Percentiles rank a stretch among this genome's conserved stretches.
Conservation (phyloP, 2,113 vertebrate species). For the Verasper variegatus region DNA sequence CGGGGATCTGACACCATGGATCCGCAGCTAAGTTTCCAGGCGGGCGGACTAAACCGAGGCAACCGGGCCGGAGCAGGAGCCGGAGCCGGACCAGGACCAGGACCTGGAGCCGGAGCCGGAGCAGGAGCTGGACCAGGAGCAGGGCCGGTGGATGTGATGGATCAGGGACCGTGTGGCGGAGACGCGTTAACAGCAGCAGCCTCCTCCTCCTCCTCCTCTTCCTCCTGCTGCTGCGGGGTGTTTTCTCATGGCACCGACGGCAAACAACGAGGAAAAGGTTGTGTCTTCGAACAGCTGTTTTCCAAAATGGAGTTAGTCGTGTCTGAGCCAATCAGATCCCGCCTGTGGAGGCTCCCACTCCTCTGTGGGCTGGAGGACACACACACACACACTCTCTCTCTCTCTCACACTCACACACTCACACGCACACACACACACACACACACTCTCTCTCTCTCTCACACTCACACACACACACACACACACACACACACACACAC, state of each 20-base stretch:
- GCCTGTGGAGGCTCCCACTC: constrained; percentile 59
- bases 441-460: neutral
- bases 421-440: neutral
- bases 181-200: neutral
- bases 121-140: neutral
- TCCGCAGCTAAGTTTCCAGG: constrained; percentile 64
- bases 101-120: too few relatives aligned
- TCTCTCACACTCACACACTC: neutral
- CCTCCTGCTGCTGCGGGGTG: neutral
- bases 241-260: constrained; percentile 35
- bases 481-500: neutral
- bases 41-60: constrained; percentile 38
- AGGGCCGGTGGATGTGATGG: neutral
- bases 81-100: too few relatives aligned
- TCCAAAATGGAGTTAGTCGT: constrained; percentile 84
- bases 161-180: too few relatives aligned
- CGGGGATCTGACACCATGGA: constrained; percentile 60
- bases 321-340: constrained; percentile 75
- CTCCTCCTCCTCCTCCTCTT: too few relatives aligned
- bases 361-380: constrained; percentile 58
- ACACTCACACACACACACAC: neutral
- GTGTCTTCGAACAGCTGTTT: constrained; percentile 84
- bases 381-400: constrained; percentile 15
- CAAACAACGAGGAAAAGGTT: constrained; percentile 63
- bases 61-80: neutral